These are phyloP conservation scores for Cremastinae sp. DNA, from an alignment of 2,888 invertebrate genomes.

Conservation along the genomic window DNA sequence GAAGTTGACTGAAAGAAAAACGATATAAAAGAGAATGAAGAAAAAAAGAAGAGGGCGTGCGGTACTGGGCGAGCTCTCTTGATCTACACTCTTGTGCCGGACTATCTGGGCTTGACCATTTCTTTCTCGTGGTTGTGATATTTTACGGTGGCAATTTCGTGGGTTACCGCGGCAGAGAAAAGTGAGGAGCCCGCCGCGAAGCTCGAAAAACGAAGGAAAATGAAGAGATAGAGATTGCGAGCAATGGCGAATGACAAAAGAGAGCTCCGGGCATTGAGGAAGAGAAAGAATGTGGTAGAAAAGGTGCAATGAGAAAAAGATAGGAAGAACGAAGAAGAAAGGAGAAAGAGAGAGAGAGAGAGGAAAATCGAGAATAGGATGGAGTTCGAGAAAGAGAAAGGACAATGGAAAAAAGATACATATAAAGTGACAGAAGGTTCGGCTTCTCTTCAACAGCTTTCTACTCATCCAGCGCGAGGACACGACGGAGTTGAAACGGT, in stretches of 20 bases:
- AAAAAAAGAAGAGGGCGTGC: background rate
- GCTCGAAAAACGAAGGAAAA: slow-evolving; percentile 27
- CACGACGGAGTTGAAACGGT: slow-evolving; percentile 40
- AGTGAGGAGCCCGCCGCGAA: background rate
- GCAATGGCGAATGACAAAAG: slow-evolving; percentile 39
- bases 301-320: slow-evolving; percentile 11
- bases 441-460: slow-evolving; percentile 41
- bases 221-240: slow-evolving; percentile 15
- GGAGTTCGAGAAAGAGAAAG: slow-evolving; percentile 25
- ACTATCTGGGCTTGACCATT: slow-evolving; percentile 67
- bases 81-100: slow-evolving; percentile 20
- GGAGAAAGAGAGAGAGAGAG: slow-evolving; percentile 45
- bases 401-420: slow-evolving; percentile 49
- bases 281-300: slow-evolving; percentile 39
- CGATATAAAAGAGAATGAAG: background rate
- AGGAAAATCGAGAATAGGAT: background rate
- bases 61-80: background rate
- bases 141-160: slow-evolving; percentile 67
- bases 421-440: slow-evolving; percentile 35
- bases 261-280: slow-evolving; percentile 45
- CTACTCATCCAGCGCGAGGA: slow-evolving; percentile 30
- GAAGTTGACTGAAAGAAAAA: slow-evolving; percentile 1
- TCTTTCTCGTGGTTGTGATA: slow-evolving; percentile 73
- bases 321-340: background rate
- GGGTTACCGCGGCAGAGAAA: slow-evolving; percentile 19